These are phyloP conservation scores for Naja naja DNA, from an alignment of 2,113 vertebrate species.

Conservation along the genomic window DNA sequence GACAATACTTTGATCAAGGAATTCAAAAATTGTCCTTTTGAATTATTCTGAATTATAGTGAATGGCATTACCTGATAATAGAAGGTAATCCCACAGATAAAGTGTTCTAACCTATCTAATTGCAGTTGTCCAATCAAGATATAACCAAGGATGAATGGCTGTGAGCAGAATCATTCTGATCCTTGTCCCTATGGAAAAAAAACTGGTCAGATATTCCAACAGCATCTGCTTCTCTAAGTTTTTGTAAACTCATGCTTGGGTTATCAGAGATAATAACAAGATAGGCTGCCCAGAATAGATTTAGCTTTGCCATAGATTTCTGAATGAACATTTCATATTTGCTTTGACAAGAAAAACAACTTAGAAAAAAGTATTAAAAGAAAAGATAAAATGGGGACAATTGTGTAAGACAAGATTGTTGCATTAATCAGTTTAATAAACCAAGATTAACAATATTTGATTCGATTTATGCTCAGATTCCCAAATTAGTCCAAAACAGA, in stretches of 20 bases:
- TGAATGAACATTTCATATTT: slow-evolving; percentile 12
- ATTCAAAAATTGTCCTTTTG: neutral
- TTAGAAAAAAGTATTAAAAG: neutral
- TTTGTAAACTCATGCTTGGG: neutral
- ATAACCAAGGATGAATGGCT: neutral
- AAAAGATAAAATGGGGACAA: too few species aligned
- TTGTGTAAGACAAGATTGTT: too few species aligned
- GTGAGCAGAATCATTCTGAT: neutral
- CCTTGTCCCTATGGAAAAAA: neutral
- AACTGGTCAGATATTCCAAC: neutral
- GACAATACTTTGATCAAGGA: neutral
- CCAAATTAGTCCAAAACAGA: neutral
- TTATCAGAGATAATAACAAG: neutral
- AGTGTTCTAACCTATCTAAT: neutral
- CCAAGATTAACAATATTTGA: neutral
- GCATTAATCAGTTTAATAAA: neutral
- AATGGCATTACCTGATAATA: neutral
- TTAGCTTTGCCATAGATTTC: neutral
- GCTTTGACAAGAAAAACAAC: neutral
- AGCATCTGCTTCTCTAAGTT: neutral
- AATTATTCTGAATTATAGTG: neutral
- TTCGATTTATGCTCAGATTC: neutral
- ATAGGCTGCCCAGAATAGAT: neutral
- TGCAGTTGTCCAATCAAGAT: neutral
- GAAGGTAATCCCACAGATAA: neutral